Evolutionary conservation across 2,113 vertebrate species (phyloP).

Genomic region (Cryptomyrus ogoouensis): DNA sequence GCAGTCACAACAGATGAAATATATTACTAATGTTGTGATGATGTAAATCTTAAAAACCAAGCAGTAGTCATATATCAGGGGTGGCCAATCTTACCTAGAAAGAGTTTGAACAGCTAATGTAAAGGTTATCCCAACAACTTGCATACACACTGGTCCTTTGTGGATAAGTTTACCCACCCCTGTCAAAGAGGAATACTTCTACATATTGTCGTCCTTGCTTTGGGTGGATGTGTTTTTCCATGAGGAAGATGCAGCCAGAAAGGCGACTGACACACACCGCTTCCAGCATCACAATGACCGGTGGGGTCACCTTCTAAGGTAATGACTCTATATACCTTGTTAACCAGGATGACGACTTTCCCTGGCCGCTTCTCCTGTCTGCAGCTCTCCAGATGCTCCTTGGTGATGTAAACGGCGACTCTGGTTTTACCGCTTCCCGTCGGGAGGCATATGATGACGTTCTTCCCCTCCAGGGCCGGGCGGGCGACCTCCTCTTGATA

Average conservation of each 20-base stretch:
- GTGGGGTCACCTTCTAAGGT: not conserved
- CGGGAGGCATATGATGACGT: slow-evolving; percentile 88
- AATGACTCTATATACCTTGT: slow-evolving; percentile 70
- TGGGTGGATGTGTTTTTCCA: no score
- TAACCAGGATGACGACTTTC: slow-evolving; percentile 89
- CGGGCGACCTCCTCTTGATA: slow-evolving; percentile 86
- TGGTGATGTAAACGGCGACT: slow-evolving; percentile 85
- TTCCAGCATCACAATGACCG: not conserved
- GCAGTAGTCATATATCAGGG: not conserved
- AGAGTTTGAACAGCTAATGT: no score
- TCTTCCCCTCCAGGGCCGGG: slow-evolving; percentile 82
- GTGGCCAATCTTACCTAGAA: no score
- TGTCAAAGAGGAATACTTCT: not conserved
- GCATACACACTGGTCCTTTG: no score
- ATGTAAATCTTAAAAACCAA: not conserved
- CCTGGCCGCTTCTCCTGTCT: slow-evolving; percentile 50
- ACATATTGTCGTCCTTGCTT: not conserved
- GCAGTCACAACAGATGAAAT: not conserved
- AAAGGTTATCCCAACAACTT: no score
- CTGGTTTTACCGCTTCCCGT: slow-evolving; percentile 96
- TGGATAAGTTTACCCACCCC: no score
- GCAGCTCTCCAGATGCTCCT: slow-evolving; percentile 78
- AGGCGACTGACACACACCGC: not conserved
- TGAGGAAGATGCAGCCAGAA: not conserved
- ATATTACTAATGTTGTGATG: not conserved